A percentile compares a stretch with the other conserved stretches of the same genome.
Conservation (phyloP, 2,113 vertebrate species). For the Clarias magur region DNA sequence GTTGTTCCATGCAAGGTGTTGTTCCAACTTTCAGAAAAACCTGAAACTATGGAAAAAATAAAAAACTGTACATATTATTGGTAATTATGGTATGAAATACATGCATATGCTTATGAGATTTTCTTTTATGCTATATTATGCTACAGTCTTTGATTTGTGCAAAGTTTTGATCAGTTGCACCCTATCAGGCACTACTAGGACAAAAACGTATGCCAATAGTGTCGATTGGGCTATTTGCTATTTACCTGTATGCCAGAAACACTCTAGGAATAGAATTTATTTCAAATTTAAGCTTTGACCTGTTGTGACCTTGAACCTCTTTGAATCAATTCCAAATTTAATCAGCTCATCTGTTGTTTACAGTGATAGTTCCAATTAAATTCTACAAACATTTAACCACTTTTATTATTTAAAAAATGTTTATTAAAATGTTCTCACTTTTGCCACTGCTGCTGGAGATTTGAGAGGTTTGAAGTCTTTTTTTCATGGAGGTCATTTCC, state of each 20-base stretch:
- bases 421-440: not conserved
- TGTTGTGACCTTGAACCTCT: not conserved
- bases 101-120: not conserved
- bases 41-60: conserved; percentile 5
- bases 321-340: not conserved
- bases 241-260: not conserved
- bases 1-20: not conserved
- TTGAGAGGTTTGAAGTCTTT: rapidly evolving
- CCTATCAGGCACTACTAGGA: not conserved
- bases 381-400: not conserved
- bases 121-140: not conserved
- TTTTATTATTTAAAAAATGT: not conserved
- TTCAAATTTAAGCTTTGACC: not conserved
- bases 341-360: no score
- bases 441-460: conserved; percentile 34
- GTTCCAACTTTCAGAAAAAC: rapidly evolving
- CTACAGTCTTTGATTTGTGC: not conserved
- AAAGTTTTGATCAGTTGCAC: not conserved
- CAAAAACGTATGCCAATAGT: not conserved
- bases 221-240: not conserved
- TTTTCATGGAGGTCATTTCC: not conserved
- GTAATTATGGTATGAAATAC: not conserved
- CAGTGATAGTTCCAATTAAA: no score
- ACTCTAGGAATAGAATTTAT: not conserved
- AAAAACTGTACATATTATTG: not conserved